Conservation (phyloP, 1,140 invertebrate species). For the Vanessa tameamea region DNA sequence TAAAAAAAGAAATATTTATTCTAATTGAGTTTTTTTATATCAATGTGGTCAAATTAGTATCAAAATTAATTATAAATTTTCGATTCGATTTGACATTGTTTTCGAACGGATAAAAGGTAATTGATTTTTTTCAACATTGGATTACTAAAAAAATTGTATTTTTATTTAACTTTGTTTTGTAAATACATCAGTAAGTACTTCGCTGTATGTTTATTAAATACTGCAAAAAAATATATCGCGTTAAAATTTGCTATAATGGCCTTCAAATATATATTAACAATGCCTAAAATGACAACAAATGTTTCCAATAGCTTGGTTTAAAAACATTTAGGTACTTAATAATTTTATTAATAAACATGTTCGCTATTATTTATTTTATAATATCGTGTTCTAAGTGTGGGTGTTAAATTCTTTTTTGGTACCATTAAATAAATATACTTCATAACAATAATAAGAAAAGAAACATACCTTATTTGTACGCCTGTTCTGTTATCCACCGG, state of each 20-base stretch:
- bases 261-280: neutral
- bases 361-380: no score
- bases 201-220: neutral
- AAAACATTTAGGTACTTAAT: neutral
- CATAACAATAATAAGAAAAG: no score
- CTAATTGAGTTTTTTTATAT: no score
- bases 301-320: neutral
- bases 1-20: no score
- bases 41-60: no score
- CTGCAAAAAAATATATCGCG: neutral
- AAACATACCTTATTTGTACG: no score
- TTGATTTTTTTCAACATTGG: conserved; percentile 40
- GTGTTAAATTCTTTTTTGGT: neutral
- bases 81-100: conserved; percentile 9
- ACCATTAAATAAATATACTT: neutral
- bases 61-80: neutral
- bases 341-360: neutral
- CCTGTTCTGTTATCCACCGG: no score
- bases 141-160: conserved; percentile 29
- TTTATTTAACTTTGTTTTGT: conserved; percentile 38
- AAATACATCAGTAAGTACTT: conserved; percentile 32
- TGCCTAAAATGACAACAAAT: neutral
- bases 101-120: conserved; percentile 29
- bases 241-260: neutral
- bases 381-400: no score